Evolutionary conservation across 2,888 invertebrate species (phyloP).

Genomic region (Cephus pulcher): DNA sequence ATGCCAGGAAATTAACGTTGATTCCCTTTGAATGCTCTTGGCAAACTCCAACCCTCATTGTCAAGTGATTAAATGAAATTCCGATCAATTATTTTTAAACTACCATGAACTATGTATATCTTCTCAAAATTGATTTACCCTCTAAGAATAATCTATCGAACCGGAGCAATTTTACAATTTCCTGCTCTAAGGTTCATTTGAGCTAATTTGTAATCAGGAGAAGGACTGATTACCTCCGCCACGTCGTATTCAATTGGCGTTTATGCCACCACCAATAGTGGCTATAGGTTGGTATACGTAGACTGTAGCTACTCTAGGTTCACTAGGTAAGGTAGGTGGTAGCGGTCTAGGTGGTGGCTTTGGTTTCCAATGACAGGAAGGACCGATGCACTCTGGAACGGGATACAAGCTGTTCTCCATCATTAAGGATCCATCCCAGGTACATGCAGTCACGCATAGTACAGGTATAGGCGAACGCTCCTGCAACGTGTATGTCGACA

Average conservation of each 20-base stretch:
- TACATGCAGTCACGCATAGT: background rate
- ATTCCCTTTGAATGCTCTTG: background rate
- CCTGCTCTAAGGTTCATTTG: slow-evolving; percentile 8
- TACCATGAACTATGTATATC: background rate
- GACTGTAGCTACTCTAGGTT: background rate
- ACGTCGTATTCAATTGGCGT: slow-evolving; percentile 1
- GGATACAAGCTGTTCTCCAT: too few species aligned
- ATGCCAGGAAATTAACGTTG: slow-evolving; percentile 15
- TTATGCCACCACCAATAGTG: background rate
- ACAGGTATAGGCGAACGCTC: background rate
- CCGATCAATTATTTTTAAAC: background rate
- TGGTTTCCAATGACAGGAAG: too few species aligned
- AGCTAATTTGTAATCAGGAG: slow-evolving; percentile 13
- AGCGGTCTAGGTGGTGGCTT: background rate
- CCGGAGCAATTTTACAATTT: slow-evolving; percentile 9
- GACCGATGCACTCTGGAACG: too few species aligned
- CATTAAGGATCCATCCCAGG: background rate
- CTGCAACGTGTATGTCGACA: background rate
- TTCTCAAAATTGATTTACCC: background rate
- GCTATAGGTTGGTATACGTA: background rate
- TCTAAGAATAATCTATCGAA: background rate
- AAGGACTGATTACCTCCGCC: slow-evolving; percentile 17
- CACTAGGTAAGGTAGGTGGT: slow-evolving; percentile 5
- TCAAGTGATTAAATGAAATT: background rate
- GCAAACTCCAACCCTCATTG: background rate